These are phyloP conservation scores for Saturnia pavonia DNA, from an alignment of 2,888 invertebrate species.

Conservation along the genomic window DNA sequence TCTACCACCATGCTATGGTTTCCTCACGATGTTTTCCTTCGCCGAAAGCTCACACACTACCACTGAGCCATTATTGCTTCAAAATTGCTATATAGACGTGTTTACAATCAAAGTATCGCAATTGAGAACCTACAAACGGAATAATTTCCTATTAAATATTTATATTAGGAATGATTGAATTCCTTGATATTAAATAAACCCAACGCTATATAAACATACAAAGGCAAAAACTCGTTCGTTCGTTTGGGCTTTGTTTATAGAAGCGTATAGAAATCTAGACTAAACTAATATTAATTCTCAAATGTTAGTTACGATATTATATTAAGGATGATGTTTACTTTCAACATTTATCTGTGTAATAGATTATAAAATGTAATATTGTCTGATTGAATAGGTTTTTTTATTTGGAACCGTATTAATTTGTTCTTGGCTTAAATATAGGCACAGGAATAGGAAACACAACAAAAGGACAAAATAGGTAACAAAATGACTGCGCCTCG, in stretches of 20 bases:
- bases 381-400: neutral
- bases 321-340: neutral
- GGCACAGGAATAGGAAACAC: neutral
- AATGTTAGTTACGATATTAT: constrained; percentile 12
- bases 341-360: neutral
- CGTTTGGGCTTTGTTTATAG: constrained; percentile 7
- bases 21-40: too few relatives aligned
- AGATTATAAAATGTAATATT: neutral
- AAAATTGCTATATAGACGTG: too few relatives aligned
- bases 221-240: neutral
- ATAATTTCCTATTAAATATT: neutral
- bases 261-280: constrained; percentile 23
- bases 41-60: too few relatives aligned
- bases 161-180: constrained; percentile 5
- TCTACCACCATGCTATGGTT: too few relatives aligned
- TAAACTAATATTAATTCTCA: constrained; percentile 17
- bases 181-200: neutral
- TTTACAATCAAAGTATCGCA: too few relatives aligned
- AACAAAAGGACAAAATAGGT: too few relatives aligned
- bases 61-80: too few relatives aligned
- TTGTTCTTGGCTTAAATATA: neutral
- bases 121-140: neutral
- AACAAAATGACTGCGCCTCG: too few relatives aligned
- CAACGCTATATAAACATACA: neutral
- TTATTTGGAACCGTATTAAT: neutral